Evolutionary conservation across 2,797 vertebrate genomes (phyloP), one percentile per base, ranked within the genome.

Genomic region (Syngnathus acus): DNA sequence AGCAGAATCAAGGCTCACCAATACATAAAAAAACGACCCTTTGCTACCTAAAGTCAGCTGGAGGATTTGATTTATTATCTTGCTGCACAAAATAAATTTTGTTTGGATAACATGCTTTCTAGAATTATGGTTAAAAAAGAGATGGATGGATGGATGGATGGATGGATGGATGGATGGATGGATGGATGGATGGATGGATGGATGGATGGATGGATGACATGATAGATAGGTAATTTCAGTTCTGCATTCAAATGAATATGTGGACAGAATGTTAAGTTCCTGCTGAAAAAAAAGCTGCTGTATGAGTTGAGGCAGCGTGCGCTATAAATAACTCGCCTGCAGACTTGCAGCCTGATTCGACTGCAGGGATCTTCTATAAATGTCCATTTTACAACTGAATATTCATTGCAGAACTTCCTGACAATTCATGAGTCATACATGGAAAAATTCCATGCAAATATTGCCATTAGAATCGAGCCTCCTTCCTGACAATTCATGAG

Each of bases 301-400:
- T 70, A 65, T 70, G 81, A 82, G 23, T n/a, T 40, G 75, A 68
- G 62, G 78, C 71, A 82, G 81, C 78, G 76, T 19, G 66, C 72
- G 68, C 81, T 87, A 86, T 86, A 85, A 90, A 88, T 88, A 87
- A 76, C 73, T 74, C 84, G 86, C 89, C 87, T 87, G 79, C 80
- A 78, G 78, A 80, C 76, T 82, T 75, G 48, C 65, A 78, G 86
- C 74, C 69, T 72, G 70, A 76, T 71, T 76, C 80, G 76, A 77
- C 68, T 45, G 68, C 48, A 73, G 78, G 80, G 68, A 69, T 84
- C 79, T 86, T 78, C 76, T 74, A 78, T 75, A 82, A 68, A 72
- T 68, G 69, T 70, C 73, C 64, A 16, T 5, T 75, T 83, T 70
- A 77, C 70, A 75, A 72, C 64, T 68, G 70, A 40, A 54, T 65